Conservation (phyloP, 1,140 invertebrate genomes). For the Forficula auricularia region DNA sequence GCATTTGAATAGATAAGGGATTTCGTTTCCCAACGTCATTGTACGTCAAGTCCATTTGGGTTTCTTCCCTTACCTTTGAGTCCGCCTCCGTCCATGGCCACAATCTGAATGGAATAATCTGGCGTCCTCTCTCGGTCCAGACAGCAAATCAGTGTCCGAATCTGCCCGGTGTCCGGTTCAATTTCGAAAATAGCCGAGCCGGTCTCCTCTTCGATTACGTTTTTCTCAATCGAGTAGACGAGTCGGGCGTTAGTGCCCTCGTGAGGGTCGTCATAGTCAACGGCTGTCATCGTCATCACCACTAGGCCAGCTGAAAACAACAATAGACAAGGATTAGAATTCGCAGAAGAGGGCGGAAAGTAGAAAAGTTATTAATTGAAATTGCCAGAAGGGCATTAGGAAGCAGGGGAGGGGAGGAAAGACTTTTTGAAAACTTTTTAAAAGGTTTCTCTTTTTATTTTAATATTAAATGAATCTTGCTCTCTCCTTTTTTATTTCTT, state of each 20-base stretch:
- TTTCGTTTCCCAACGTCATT: no score
- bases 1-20: not conserved
- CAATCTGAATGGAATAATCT: conserved; percentile 46
- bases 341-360: no score
- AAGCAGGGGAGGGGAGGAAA: no score
- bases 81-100: conserved; percentile 40
- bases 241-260: conserved; percentile 43
- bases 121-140: conserved; percentile 45
- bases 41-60: no score
- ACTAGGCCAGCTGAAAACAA: conserved; percentile 27
- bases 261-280: conserved; percentile 49
- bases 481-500: no score
- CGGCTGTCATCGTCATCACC: conserved; percentile 51
- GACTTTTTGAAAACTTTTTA: no score
- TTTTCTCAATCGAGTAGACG: conserved; percentile 48
- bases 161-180: conserved; percentile 42
- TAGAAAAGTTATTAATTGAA: no score
- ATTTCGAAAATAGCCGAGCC: conserved; percentile 45
- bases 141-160: conserved; percentile 43
- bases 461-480: no score
- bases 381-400: no score
- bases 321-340: no score
- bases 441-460: no score
- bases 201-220: conserved; percentile 44
- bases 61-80: conserved; percentile 29